Evolutionary conservation across 2,113 vertebrate genomes (phyloP).

Genomic region (Casuarius casuarius): DNA sequence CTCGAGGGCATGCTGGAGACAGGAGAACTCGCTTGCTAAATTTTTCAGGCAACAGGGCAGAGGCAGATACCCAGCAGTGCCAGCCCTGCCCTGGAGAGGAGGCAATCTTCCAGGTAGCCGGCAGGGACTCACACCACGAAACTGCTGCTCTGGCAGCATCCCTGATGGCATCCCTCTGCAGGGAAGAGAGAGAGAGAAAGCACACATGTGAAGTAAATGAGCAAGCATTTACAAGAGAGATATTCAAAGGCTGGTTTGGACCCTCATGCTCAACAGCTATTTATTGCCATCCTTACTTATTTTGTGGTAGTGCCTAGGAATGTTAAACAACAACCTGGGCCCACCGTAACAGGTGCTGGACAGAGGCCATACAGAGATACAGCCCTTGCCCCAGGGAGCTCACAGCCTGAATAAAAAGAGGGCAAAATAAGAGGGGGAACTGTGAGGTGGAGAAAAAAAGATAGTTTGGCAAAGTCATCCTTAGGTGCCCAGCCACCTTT

Average conservation of each 20-base stretch:
- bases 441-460: background rate
- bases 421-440: background rate
- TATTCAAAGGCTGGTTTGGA: background rate
- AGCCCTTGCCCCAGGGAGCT: background rate
- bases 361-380: background rate
- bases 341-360: background rate
- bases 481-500: accelerated
- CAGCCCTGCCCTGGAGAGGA: background rate
- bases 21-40: background rate
- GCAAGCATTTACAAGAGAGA: background rate
- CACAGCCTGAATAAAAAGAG: background rate
- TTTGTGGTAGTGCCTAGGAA: background rate
- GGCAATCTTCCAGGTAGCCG: background rate
- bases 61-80: background rate
- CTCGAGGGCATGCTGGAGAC: background rate
- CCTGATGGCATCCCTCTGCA: background rate
- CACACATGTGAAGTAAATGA: background rate
- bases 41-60: background rate
- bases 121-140: background rate
- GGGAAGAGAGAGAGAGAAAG: background rate
- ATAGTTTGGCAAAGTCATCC: background rate
- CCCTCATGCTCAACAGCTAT: background rate
- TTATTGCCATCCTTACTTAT: background rate
- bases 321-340: background rate
- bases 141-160: background rate